Conservation (phyloP, 2,113 vertebrate species). For the Pholis gunnellus region DNA sequence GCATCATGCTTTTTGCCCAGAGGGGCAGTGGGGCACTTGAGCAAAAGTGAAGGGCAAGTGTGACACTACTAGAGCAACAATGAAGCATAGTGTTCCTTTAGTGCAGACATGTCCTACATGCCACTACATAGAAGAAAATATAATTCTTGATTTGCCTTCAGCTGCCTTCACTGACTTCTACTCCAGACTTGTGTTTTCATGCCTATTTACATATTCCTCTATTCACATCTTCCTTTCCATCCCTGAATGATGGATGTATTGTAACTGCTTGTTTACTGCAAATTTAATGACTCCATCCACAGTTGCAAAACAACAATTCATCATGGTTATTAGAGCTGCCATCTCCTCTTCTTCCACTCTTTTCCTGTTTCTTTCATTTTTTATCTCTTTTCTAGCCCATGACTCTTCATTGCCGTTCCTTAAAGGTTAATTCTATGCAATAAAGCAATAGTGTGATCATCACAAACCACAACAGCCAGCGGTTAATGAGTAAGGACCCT, state of each 20-base stretch:
- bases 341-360: background rate
- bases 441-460: background rate
- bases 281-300: conserved; percentile 39
- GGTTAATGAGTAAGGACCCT: conserved; percentile 4
- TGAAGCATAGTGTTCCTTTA: background rate
- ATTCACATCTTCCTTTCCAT: background rate
- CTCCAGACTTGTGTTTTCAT: background rate
- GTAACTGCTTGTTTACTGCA: conserved; percentile 27
- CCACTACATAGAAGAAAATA: background rate
- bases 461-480: background rate
- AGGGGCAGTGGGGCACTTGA: conserved; percentile 1
- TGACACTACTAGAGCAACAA: background rate
- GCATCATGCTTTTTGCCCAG: background rate
- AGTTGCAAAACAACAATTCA: conserved; percentile 35
- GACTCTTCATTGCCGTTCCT: conserved; percentile 6
- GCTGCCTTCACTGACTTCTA: conserved; percentile 1
- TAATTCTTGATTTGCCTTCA: background rate
- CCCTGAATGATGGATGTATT: conserved; percentile 42
- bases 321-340: conserved; percentile 52
- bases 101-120: background rate
- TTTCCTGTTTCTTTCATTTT: conserved; percentile 13
- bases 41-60: background rate
- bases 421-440: conserved; percentile 15
- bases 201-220: background rate
- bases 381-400: background rate